These are phyloP conservation scores for Cosmopolites sordidus DNA, from an alignment of 2,888 invertebrate genomes.

Conservation along the genomic window DNA sequence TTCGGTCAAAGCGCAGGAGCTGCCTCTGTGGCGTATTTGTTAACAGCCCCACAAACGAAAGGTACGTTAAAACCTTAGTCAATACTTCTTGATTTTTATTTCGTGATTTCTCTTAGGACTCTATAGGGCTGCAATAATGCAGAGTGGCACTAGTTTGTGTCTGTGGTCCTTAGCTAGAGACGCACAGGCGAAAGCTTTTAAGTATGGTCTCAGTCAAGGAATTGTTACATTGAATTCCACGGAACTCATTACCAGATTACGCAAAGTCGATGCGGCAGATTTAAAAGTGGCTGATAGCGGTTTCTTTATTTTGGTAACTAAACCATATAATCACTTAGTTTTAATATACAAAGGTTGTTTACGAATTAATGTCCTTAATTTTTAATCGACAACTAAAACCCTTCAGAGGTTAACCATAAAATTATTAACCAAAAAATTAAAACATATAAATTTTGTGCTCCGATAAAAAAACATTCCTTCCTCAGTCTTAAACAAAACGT, in stretches of 20 bases:
- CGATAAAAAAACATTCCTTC: no score
- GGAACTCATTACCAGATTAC: constrained; percentile 27
- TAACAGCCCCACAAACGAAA: constrained; percentile 26
- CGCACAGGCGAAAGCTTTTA: constrained; percentile 20
- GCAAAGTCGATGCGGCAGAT: constrained; percentile 17
- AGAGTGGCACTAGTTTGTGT: constrained; percentile 30
- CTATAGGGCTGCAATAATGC: constrained; percentile 29
- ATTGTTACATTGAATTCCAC: constrained; percentile 21
- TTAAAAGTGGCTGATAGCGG: constrained; percentile 23
- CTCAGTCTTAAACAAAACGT: no score
- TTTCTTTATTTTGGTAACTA: no score
- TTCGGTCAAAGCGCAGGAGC: constrained; percentile 35
- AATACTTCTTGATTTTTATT: no score
- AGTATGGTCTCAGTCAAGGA: constrained; percentile 23
- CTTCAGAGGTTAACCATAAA: no score
- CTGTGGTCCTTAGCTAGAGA: constrained; percentile 27
- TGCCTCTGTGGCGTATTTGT: constrained; percentile 30
- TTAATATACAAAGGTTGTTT: no score
- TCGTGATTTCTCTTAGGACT: constrained; percentile 20
- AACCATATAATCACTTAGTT: no score
- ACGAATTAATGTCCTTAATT: no score
- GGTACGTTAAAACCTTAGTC: no score
- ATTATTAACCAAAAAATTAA: no score
- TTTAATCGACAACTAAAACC: no score
- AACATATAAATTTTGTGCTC: no score